Base-by-base conservation (phyloP, 2,888 invertebrate species). In the Hemistola chrysoprasaria region DNA sequence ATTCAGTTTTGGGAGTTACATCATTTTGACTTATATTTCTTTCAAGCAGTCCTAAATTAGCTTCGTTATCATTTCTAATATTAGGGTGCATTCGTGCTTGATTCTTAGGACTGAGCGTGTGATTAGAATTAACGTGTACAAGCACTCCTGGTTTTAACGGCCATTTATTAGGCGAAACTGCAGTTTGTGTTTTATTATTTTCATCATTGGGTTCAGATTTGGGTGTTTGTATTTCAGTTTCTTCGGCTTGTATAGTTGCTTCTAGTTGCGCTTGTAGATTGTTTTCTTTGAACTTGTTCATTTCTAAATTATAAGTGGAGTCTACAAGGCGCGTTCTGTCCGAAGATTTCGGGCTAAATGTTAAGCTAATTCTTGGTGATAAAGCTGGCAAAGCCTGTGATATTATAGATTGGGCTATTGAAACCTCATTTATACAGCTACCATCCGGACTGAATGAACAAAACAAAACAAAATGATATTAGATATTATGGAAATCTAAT, bases 61-160 rank as follows among this genome's bases (percentile, higher is more conserved):
- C 64, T 45, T 71, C 66, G 41, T n/a, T n/a, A n/a, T 63, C 58
- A 6, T 26, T 35, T 6, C 57, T 58, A 47, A 58, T 50, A 32
- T 57, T 70, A 32, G 60, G 70, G 60, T 77, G 77, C 22, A 85
- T 64, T 63, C 79, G 71, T 2, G 84, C 79, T 66, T 86, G 88
- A 56, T 89, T 89, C 59, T 90, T 90, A 20, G 92, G 91, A 57
- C 92, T 91, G 8, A 92, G 67, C 58, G 94, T 94, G 75, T 95
- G 94, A 74, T 94, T 92, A 40, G 95, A 95, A 83, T 96, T 96
- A 11, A 96, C 94, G 73, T 97, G 97, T 31, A 97, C 94, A 65
- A 97, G 90, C 36, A 97, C 96, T 35, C 97, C 97, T 1, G 97
- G 96, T 67, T 95, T 94, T 45, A 96, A 81, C 5, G 97, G 97